Evolutionary conservation across 2,888 invertebrate species (phyloP).

Genomic region (Dicranocentrus wangi): DNA sequence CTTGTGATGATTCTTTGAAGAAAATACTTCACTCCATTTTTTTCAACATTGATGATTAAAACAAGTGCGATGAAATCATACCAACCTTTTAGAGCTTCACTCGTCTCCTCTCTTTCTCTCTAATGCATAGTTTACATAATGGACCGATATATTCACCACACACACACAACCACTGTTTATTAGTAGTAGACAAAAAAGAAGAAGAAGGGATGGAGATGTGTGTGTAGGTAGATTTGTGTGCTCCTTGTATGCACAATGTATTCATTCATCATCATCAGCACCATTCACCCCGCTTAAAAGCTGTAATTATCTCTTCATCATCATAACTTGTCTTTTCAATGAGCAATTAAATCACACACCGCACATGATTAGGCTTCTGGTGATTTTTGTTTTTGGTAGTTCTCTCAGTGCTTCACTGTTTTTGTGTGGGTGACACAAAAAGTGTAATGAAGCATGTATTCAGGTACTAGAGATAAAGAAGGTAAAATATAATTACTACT

Average conservation of each 20-base stretch:
- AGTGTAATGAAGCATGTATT: conserved; percentile 18
- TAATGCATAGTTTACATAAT: too few relatives aligned
- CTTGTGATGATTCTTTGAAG: neutral
- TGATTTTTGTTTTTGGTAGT: conserved; percentile 15
- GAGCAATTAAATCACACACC: conserved; percentile 61
- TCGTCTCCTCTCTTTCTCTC: too few relatives aligned
- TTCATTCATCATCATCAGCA: conserved; percentile 49
- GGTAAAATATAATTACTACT: conserved; percentile 19
- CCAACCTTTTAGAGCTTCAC: conserved; percentile 2
- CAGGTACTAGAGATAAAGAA: conserved; percentile 3
- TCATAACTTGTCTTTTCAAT: conserved; percentile 67
- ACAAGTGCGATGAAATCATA: conserved; percentile 32
- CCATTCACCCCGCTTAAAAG: conserved; percentile 60
- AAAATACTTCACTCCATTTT: conserved; percentile 2
- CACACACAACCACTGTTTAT: too few relatives aligned
- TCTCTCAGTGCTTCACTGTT: neutral
- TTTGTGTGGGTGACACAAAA: conserved; percentile 18
- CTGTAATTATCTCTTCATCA: conserved; percentile 70
- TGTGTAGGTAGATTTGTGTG: too few relatives aligned
- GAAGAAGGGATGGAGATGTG: too few relatives aligned
- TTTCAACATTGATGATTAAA: neutral
- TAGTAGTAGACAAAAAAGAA: too few relatives aligned
- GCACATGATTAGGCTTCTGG: conserved; percentile 50
- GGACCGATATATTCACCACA: too few relatives aligned
- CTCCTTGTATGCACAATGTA: too few relatives aligned